Evolutionary conservation across 1,140 invertebrate genomes (phyloP).

Genomic region (Danaus melanippus): DNA sequence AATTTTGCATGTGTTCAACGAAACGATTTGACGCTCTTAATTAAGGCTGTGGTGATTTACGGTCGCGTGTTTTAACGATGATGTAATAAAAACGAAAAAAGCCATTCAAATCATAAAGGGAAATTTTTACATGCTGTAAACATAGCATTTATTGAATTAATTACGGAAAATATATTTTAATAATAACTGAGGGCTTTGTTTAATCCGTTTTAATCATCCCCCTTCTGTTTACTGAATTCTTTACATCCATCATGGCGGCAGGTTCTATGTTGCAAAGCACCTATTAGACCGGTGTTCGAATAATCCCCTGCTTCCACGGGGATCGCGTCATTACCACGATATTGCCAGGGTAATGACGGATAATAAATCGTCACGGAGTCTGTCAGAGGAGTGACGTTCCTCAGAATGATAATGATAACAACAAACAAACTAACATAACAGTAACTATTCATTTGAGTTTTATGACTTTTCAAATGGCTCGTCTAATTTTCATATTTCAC

Average conservation of each 20-base stretch:
- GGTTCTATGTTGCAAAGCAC: conserved; percentile 19
- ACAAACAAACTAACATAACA: not conserved
- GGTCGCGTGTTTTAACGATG: no score
- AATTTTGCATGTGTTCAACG: no score
- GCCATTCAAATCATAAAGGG: no score
- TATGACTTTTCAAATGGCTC: no score
- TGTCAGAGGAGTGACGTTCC: conserved; percentile 19
- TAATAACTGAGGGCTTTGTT: no score
- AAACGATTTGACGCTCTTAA: no score
- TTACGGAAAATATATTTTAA: no score
- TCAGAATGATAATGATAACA: conserved; percentile 5
- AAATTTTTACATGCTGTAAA: no score
- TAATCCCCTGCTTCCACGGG: conserved; percentile 31
- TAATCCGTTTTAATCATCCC: conserved; percentile 7
- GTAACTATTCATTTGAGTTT: no score
- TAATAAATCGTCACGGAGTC: conserved; percentile 38
- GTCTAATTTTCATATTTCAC: not conserved
- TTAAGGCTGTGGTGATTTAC: no score
- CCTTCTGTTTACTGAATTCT: conserved; percentile 14
- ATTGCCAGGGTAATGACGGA: conserved; percentile 44
- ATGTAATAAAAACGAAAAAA: no score
- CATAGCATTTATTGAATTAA: no score
- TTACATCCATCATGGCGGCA: conserved; percentile 22
- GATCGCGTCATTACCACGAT: conserved; percentile 41
- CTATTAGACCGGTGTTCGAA: conserved; percentile 35